These are phyloP conservation scores for Bos taurus DNA, from an alignment of 2,113 vertebrate species.

Conservation along the genomic window ARS-UCD2.0 NC_037333.1:114971001-114971500, in stretches of 20 bases:
- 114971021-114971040: background rate
- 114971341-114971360: background rate
- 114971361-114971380: background rate
- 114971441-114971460: background rate
- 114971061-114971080: background rate
- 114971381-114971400: rapidly evolving
- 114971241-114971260: background rate
- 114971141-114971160: background rate
- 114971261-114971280: background rate
- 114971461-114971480: background rate
- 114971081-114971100: background rate
- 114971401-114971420: background rate
- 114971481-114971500: background rate
- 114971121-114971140: rapidly evolving
- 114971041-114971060: background rate
- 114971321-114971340: background rate
- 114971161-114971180: rapidly evolving
- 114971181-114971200: background rate
- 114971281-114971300: background rate
- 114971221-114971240: background rate
- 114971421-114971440: rapidly evolving
- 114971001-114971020: background rate
- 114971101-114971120: background rate
- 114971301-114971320: background rate
- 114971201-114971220: background rate